A percentile compares a stretch with the other conserved stretches of the same genome.
Conservation (phyloP, 2,888 invertebrate genomes). For the Microchrysa polita region DNA sequence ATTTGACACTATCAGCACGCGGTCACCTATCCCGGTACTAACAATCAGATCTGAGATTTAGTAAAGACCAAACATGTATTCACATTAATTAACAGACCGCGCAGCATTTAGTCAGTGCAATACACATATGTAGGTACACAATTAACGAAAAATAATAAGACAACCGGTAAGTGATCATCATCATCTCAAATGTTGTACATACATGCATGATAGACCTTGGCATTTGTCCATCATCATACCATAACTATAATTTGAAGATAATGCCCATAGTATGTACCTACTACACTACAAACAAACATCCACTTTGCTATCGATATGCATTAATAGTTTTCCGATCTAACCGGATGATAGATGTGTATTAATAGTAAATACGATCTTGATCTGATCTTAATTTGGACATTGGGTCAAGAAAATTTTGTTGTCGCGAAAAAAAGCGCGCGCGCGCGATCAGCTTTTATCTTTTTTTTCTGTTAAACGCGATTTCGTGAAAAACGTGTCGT, state of each 20-base stretch:
- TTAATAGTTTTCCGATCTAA: background rate
- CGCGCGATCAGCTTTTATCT: conserved; percentile 10
- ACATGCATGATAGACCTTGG: conserved; percentile 19
- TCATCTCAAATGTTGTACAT: too few species aligned
- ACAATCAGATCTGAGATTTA: background rate
- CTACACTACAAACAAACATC: too few species aligned
- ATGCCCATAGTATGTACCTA: background rate
- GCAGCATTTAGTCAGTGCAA: conserved; percentile 10
- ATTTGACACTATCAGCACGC: background rate
- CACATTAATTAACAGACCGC: conserved; percentile 38
- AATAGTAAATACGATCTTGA: background rate
- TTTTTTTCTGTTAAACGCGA: background rate
- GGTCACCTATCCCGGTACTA: background rate
- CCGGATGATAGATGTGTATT: background rate
- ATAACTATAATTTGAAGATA: conserved; percentile 17
- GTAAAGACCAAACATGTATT: background rate
- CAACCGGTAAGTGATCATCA: conserved; percentile 12
- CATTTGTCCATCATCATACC: conserved; percentile 25
- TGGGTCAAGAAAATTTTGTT: conserved; percentile 17
- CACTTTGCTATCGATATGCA: conserved; percentile 12
- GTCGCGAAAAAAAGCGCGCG: conserved; percentile 14
- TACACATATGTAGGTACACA: too few species aligned
- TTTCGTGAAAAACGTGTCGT: conserved; percentile 30
- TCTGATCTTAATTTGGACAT: background rate
- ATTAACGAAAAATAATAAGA: conserved; percentile 14